These are phyloP conservation scores for Drusus annulatus DNA, from an alignment of 1,140 invertebrate species.

Conservation along the genomic window DNA sequence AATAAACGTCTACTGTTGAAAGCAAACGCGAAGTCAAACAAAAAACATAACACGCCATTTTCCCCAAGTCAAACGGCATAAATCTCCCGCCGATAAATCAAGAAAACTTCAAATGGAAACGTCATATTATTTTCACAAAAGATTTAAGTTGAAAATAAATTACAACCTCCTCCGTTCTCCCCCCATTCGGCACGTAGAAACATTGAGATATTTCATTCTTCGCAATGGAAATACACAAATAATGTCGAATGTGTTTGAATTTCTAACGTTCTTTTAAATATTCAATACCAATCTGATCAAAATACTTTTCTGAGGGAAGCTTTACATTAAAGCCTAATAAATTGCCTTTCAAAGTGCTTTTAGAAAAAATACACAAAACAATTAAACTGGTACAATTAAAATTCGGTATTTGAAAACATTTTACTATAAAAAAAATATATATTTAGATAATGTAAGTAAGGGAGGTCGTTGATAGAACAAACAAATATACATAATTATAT, in stretches of 20 bases:
- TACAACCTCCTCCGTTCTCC: constrained; percentile 45
- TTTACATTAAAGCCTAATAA: too few relatives aligned
- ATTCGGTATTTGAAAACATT: too few relatives aligned
- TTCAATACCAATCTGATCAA: neutral
- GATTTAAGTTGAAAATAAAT: constrained; percentile 61
- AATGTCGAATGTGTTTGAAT: neutral
- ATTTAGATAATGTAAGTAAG: too few relatives aligned
- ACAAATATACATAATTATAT: too few relatives aligned
- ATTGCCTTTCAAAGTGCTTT: too few relatives aligned
- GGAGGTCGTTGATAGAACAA: too few relatives aligned
- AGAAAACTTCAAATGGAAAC: constrained; percentile 59
- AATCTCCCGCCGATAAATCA: constrained; percentile 58
- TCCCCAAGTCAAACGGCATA: constrained; percentile 57
- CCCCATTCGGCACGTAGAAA: constrained; percentile 49
- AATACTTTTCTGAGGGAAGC: too few relatives aligned
- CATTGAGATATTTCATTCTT: constrained; percentile 37
- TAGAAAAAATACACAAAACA: too few relatives aligned
- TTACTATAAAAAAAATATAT: too few relatives aligned
- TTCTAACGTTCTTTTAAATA: too few relatives aligned
- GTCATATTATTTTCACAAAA: constrained; percentile 60
- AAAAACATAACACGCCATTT: constrained; percentile 32
- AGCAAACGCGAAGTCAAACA: neutral
- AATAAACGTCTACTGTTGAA: neutral
- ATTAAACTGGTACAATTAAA: too few relatives aligned
- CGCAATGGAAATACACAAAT: neutral